These are phyloP conservation scores for Scaptomyza reducta DNA, from an alignment of 2,888 invertebrate species.

Conservation along the genomic window DNA sequence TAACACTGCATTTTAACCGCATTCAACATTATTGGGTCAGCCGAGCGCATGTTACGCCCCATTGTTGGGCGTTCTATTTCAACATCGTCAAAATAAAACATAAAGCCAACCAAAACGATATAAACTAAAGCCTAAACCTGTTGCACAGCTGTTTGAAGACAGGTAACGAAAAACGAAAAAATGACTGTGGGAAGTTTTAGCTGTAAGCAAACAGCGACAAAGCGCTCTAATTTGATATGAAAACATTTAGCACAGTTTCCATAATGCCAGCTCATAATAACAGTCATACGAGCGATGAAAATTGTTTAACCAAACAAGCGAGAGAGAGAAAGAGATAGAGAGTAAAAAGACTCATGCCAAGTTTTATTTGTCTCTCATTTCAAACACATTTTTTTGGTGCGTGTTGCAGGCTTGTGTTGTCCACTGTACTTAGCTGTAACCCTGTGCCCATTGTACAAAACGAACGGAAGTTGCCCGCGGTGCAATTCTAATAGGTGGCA, in stretches of 20 bases:
- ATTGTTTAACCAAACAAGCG: slow-evolving; percentile 55
- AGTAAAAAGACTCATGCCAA: slow-evolving; percentile 59
- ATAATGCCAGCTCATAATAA: slow-evolving; percentile 50
- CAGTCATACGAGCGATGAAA: slow-evolving; percentile 52
- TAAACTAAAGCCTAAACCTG: slow-evolving; percentile 36
- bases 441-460: slow-evolving; percentile 37
- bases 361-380: slow-evolving; percentile 42
- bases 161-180: slow-evolving; percentile 3
- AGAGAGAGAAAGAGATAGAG: slow-evolving; percentile 8
- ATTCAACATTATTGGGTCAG: slow-evolving; percentile 67
- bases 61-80: slow-evolving; percentile 44
- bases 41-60: slow-evolving; percentile 42
- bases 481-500: slow-evolving; percentile 42
- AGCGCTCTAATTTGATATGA: slow-evolving; percentile 66
- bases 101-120: slow-evolving; percentile 16
- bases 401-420: slow-evolving; percentile 31
- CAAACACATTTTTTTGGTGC: slow-evolving; percentile 19
- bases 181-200: slow-evolving; percentile 69
- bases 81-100: slow-evolving; percentile 38
- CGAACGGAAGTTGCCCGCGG: slow-evolving; percentile 59
- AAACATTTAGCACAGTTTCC: slow-evolving; percentile 71
- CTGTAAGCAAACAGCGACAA: slow-evolving; percentile 53
- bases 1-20: slow-evolving; percentile 54
- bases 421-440: slow-evolving; percentile 15
- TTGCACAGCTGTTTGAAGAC: slow-evolving; percentile 51